These are phyloP conservation scores for Diaphora mendica DNA, from an alignment of 2,888 invertebrate species.

Conservation along the genomic window DNA sequence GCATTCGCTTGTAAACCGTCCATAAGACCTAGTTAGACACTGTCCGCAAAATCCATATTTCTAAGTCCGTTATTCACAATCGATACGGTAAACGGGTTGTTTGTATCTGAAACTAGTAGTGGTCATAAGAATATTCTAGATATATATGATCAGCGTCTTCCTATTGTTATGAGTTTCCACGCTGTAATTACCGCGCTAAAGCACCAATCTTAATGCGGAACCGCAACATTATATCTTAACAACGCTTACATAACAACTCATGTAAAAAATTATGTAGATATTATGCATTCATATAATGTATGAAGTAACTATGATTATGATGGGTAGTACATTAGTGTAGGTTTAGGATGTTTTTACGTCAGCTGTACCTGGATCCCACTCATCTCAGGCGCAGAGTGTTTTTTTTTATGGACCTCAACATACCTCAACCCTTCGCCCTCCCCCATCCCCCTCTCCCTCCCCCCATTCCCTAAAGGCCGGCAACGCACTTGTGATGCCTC, in stretches of 20 bases:
- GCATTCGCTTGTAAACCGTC: neutral
- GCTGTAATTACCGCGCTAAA: slow-evolving; percentile 32
- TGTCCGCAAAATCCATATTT: neutral
- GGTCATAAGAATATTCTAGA: neutral
- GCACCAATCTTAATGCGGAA: slow-evolving; percentile 47
- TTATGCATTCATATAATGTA: slow-evolving; percentile 21
- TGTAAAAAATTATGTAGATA: slow-evolving; percentile 43
- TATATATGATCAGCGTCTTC: slow-evolving; percentile 24
- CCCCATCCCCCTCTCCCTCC: too few relatives aligned
- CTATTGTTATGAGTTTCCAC: slow-evolving; percentile 35
- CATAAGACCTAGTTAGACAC: neutral
- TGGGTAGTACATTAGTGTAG: neutral
- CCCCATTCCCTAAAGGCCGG: too few relatives aligned
- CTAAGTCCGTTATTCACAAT: neutral
- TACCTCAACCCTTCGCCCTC: too few relatives aligned
- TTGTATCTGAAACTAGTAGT: neutral
- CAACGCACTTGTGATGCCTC: too few relatives aligned
- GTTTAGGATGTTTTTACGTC: too few relatives aligned
- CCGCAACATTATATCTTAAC: slow-evolving; percentile 47
- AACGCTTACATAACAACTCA: slow-evolving; percentile 55
- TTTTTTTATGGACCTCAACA: too few relatives aligned
- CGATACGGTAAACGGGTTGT: neutral
- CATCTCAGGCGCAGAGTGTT: too few relatives aligned
- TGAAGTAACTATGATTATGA: slow-evolving; percentile 36
- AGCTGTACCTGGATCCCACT: too few relatives aligned